Conservation (phyloP, 2,113 vertebrate genomes). For the Melospiza melodia region DNA sequence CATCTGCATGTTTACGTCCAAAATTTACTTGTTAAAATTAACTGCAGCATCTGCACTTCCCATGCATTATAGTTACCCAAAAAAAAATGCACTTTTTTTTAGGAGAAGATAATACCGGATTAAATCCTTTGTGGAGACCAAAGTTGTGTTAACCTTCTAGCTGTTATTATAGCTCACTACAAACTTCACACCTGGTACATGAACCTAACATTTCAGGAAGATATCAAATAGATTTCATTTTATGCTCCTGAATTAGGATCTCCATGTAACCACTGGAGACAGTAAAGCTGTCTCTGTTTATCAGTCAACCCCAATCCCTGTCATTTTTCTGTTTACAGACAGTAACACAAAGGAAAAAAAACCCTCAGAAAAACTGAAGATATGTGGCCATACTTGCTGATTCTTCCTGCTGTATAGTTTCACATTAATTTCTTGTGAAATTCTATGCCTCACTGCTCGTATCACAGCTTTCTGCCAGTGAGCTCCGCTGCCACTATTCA, state of each 20-base stretch:
- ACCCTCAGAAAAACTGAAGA: neutral
- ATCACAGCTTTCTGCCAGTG: neutral
- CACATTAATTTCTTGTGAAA: neutral
- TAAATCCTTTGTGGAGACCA: neutral
- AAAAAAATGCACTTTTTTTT: neutral
- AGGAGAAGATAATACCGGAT: neutral
- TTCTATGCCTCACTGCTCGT: neutral
- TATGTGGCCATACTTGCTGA: neutral
- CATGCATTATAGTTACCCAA: neutral
- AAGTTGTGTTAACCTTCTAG: neutral
- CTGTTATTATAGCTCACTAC: neutral
- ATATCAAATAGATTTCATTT: neutral
- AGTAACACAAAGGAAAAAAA: neutral
- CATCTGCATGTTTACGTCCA: neutral
- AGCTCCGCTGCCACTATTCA: neutral
- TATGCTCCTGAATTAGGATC: neutral
- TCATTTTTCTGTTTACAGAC: neutral
- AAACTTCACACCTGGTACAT: neutral
- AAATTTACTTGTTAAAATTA: neutral
- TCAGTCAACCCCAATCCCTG: neutral
- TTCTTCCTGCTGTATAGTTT: neutral
- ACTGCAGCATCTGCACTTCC: neutral
- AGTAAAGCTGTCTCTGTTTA: neutral
- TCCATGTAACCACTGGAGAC: neutral
- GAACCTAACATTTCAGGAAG: neutral